Percentiles rank a stretch among this genome's conserved stretches.
Evolutionary conservation across 2,113 vertebrate species (phyloP).

Genomic region (Chascanopsetta lugubris): DNA sequence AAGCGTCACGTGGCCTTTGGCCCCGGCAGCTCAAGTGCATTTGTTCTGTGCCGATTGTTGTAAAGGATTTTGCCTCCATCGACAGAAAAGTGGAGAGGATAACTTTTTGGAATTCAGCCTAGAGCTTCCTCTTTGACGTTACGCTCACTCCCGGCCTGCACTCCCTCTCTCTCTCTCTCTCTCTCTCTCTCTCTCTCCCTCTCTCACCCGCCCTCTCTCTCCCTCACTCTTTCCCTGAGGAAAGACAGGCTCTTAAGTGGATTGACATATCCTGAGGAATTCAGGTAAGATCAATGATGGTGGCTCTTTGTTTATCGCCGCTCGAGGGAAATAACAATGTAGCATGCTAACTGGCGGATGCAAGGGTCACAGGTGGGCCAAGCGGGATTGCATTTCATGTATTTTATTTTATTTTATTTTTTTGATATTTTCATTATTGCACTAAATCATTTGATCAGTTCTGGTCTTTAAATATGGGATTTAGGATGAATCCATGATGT

Average conservation of each 20-base stretch:
- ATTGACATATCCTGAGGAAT: conserved; percentile 70
- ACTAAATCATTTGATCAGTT: not conserved
- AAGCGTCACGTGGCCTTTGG: conserved; percentile 65
- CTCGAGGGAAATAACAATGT: not conserved
- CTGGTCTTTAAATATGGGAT: too few relatives aligned
- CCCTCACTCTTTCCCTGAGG: conserved; percentile 71
- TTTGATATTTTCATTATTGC: too few relatives aligned
- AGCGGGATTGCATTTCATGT: conserved; percentile 2
- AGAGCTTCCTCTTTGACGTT: conserved; percentile 77
- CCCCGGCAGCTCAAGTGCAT: conserved; percentile 69
- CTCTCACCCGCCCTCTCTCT: too few relatives aligned
- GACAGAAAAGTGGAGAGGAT: conserved; percentile 82
- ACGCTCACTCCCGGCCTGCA: conserved; percentile 68
- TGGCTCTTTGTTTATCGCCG: not conserved
- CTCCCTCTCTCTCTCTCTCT: conserved; percentile 67
- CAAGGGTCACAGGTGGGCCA: not conserved
- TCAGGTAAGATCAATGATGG: conserved; percentile 76
- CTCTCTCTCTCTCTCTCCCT: conserved; percentile 72
- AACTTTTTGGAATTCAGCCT: conserved; percentile 84
- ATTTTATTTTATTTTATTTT: too few relatives aligned
- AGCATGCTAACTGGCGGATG: not conserved
- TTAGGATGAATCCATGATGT: too few relatives aligned
- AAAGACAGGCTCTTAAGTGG: conserved; percentile 69
- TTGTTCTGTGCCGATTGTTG: conserved; percentile 73
- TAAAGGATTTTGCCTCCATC: conserved; percentile 85